Conservation (phyloP, 2,797 vertebrate species). For the Octomys mimax region DNA sequence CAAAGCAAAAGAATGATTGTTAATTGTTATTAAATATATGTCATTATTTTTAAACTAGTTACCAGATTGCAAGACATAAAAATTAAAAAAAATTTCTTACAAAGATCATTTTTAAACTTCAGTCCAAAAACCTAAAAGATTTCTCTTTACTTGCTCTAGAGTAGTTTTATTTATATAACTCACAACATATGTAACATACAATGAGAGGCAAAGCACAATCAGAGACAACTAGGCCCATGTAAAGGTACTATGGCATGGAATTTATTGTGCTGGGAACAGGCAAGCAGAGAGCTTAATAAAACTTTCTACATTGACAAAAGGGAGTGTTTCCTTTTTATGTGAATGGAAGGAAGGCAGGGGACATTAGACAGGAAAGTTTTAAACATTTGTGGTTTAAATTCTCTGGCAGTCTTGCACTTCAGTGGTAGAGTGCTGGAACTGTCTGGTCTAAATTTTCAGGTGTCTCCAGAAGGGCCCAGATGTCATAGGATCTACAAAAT, state of each 20-base stretch:
- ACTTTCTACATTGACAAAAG: not conserved
- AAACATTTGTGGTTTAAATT: too few relatives aligned
- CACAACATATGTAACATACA: not conserved
- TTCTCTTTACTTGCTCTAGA: conserved; percentile 24
- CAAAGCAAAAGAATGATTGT: not conserved
- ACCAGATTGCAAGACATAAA: not conserved
- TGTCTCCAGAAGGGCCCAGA: too few relatives aligned
- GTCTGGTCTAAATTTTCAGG: too few relatives aligned
- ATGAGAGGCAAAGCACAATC: not conserved
- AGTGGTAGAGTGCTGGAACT: too few relatives aligned
- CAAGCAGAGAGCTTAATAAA: not conserved
- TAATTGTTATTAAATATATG: not conserved
- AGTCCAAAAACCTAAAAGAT: not conserved
- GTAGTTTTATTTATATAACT: not conserved
- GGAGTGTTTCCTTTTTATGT: not conserved
- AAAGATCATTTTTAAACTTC: not conserved
- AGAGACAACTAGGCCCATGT: not conserved
- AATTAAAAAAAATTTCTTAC: not conserved
- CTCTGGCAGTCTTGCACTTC: too few relatives aligned
- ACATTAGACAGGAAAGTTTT: not conserved
- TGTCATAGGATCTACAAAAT: not conserved
- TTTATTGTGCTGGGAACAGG: not conserved
- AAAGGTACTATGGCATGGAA: not conserved
- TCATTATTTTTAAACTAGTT: not conserved
- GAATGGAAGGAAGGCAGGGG: not conserved